Evolutionary conservation across 2,888 invertebrate genomes (phyloP).

Genomic region (Cacoxenus indagator): DNA sequence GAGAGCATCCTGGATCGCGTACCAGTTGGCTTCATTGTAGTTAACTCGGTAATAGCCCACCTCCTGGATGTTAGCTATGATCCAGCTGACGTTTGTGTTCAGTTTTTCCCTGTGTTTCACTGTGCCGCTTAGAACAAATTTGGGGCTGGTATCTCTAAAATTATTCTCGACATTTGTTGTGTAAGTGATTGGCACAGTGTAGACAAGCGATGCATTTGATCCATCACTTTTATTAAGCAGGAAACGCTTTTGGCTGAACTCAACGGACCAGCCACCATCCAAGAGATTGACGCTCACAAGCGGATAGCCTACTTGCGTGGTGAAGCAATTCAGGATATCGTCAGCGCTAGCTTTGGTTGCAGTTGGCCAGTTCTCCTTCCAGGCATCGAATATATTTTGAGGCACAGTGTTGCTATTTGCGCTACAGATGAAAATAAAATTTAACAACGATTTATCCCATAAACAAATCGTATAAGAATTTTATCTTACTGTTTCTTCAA

Average conservation of each 20-base stretch:
- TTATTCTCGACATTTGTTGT: slow-evolving; percentile 51
- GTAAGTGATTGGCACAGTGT: slow-evolving; percentile 66
- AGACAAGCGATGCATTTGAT: slow-evolving; percentile 42
- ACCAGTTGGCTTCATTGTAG: slow-evolving; percentile 79
- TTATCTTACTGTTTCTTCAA: slow-evolving; percentile 68
- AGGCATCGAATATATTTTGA: slow-evolving; percentile 71
- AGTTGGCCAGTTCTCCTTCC: slow-evolving; percentile 66
- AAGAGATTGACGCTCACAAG: slow-evolving; percentile 72
- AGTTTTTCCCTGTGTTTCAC: slow-evolving; percentile 4
- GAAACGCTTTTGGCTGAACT: slow-evolving; percentile 63
- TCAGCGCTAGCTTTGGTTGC: slow-evolving; percentile 55
- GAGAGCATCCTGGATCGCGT: slow-evolving; percentile 48
- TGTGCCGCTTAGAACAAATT: slow-evolving; percentile 45
- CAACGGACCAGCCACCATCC: slow-evolving; percentile 37
- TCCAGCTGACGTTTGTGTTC: slow-evolving; percentile 43
- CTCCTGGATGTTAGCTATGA: slow-evolving; percentile 66
- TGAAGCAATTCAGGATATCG: slow-evolving; percentile 73
- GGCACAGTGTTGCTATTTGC: slow-evolving; percentile 70
- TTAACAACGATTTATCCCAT: background rate
- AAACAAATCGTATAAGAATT: background rate
- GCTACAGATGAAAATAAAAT: slow-evolving; percentile 38
- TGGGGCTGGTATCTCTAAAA: slow-evolving; percentile 52
- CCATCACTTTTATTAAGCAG: slow-evolving; percentile 54
- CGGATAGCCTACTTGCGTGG: slow-evolving; percentile 78
- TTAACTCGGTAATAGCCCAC: slow-evolving; percentile 76